These are phyloP conservation scores for Perognathus longimembris DNA, from an alignment of 2,113 vertebrate species.

Conservation along the genomic window DNA sequence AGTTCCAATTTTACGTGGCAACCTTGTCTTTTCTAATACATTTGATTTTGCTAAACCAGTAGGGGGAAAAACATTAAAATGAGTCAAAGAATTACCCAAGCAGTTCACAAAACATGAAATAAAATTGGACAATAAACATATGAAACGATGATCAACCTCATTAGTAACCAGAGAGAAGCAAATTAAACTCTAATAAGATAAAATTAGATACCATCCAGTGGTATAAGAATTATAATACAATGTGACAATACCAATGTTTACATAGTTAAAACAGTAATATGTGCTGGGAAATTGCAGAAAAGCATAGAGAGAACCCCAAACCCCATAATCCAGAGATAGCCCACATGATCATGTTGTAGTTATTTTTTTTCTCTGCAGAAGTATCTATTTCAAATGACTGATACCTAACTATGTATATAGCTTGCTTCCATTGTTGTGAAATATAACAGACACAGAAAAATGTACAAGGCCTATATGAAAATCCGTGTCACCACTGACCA, in stretches of 20 bases:
- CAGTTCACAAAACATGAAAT: constrained; percentile 46
- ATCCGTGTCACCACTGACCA: neutral
- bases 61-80: constrained; percentile 27
- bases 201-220: neutral
- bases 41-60: constrained; percentile 25
- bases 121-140: constrained; percentile 50
- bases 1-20: neutral
- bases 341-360: neutral
- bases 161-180: constrained; percentile 30
- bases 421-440: constrained; percentile 8
- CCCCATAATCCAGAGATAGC: neutral
- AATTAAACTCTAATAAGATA: constrained; percentile 40
- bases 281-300: neutral
- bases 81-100: constrained; percentile 19
- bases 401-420: neutral
- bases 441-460: neutral
- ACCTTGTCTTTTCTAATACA: constrained; percentile 43
- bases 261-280: neutral
- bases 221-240: constrained; percentile 22
- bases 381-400: neutral
- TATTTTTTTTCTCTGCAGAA: neutral
- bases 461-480: neutral
- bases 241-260: constrained; percentile 19
- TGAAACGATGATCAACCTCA: constrained; percentile 41
- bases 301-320: neutral